These are phyloP conservation scores for Heliocidaris tuberculata DNA, from an alignment of 35 echinoderm and acorn worm species.

Conservation along the genomic window DNA sequence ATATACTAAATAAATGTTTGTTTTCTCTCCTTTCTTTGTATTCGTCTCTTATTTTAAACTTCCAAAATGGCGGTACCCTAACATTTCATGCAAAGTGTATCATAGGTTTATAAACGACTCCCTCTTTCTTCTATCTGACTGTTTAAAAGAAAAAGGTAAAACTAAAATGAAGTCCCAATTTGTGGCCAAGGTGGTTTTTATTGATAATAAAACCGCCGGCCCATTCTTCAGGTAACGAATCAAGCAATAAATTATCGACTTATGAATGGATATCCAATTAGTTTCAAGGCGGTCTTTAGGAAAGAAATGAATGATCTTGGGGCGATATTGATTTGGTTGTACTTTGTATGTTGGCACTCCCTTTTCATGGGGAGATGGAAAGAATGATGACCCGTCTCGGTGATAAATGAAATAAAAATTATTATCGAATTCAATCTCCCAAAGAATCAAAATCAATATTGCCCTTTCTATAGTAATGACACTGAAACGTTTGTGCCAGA, in stretches of 20 bases:
- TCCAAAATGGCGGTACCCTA: too few relatives aligned
- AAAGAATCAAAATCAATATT: constrained; percentile 7
- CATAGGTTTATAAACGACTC: too few relatives aligned
- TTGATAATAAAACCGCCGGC: neutral
- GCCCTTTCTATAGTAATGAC: neutral
- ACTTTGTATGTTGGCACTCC: neutral
- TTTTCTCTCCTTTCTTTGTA: too few relatives aligned
- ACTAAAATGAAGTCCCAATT: neutral
- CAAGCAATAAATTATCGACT: constrained; percentile 5
- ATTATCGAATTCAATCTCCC: neutral
- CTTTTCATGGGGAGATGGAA: neutral
- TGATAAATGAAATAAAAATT: neutral
- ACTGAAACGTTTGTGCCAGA: neutral
- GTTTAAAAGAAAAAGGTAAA: neutral
- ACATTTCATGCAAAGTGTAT: too few relatives aligned
- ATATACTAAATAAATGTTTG: too few relatives aligned
- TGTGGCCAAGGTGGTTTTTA: neutral
- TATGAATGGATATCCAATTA: constrained; percentile 4
- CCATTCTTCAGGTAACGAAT: neutral
- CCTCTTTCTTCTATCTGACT: too few relatives aligned
- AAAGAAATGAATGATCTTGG: neutral
- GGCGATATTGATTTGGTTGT: neutral
- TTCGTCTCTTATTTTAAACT: too few relatives aligned
- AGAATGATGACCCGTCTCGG: neutral
- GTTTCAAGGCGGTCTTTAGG: constrained; percentile 1